Percentiles rank a stretch among this genome's conserved stretches.
phyloP scores from a whole-genome alignment of 35 echinoderm and acorn worm genomes.

The Amphiura filiformis region DNA sequence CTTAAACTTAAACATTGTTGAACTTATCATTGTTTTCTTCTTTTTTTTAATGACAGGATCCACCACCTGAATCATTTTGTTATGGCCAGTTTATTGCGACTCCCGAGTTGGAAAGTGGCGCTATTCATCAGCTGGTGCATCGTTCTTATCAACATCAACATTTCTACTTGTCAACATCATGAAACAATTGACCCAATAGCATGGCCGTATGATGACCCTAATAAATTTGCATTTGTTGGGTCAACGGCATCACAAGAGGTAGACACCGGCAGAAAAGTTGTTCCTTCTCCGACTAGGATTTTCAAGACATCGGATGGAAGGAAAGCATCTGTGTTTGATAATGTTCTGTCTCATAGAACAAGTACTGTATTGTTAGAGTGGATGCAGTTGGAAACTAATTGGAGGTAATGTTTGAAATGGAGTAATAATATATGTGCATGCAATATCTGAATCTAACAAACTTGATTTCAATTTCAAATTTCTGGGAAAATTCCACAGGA shows the following conservation, averaged over 20 bases:
- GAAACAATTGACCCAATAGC: too few species aligned
- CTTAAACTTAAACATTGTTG: too few species aligned
- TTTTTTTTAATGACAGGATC: too few species aligned
- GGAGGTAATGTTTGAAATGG: slow-evolving; percentile 18
- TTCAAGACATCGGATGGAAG: slow-evolving; percentile 15
- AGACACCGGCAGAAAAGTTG: not conserved
- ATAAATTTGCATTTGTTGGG: not conserved
- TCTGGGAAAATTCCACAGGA: not conserved
- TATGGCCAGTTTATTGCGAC: too few species aligned
- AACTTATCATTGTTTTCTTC: too few species aligned
- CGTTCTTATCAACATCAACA: too few species aligned
- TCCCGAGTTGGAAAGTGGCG: too few species aligned
- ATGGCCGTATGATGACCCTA: not conserved
- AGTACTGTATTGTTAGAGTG: not conserved
- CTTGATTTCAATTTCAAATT: not conserved
- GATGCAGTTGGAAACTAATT: not conserved
- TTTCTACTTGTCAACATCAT: too few species aligned
- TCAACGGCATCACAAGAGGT: not conserved
- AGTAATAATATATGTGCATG: not conserved
- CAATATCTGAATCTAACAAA: not conserved
- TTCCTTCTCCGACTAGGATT: not conserved
- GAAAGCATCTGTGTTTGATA: slow-evolving; percentile 29
- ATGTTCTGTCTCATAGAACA: slow-evolving; percentile 30
- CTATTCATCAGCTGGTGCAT: too few species aligned
- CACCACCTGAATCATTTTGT: too few species aligned